Evolutionary conservation across 2,113 vertebrate genomes (phyloP).

Genomic region (Echinops telfairi): DNA sequence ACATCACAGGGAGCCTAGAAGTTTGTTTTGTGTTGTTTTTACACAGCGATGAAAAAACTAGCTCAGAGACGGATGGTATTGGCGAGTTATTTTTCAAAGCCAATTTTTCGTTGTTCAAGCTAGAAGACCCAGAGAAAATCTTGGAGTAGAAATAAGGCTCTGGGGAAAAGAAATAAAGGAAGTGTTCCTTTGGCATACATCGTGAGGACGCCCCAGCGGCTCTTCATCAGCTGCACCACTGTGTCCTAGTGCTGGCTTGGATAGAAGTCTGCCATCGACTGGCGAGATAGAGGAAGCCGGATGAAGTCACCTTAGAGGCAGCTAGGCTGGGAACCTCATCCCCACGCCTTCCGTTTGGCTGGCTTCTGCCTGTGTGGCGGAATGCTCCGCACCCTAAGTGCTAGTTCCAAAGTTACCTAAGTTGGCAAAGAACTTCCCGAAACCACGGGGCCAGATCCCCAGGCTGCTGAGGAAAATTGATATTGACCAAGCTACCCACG

Average conservation of each 20-base stretch:
- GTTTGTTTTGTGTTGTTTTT: too few relatives aligned
- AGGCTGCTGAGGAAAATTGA: not conserved
- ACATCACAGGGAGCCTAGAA: constrained; percentile 54
- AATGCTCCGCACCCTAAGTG: constrained; percentile 11
- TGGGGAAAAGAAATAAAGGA: constrained; percentile 71
- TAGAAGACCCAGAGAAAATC: constrained; percentile 59
- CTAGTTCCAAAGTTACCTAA: constrained; percentile 15
- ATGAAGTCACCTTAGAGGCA: constrained; percentile 17
- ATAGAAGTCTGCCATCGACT: constrained; percentile 46
- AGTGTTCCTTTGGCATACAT: constrained; percentile 62
- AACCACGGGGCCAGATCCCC: not conserved
- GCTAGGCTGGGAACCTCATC: constrained; percentile 12
- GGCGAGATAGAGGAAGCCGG: constrained; percentile 59
- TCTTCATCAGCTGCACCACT: constrained; percentile 70
- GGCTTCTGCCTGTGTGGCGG: constrained; percentile 9
- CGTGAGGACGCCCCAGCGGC: constrained; percentile 66
- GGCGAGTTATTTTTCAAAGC: constrained; percentile 69
- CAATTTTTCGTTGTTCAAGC: constrained; percentile 72
- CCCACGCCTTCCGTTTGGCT: constrained; percentile 29
- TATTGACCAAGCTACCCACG: not conserved
- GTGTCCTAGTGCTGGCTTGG: constrained; percentile 48
- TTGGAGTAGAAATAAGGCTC: constrained; percentile 66
- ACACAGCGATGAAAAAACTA: not conserved
- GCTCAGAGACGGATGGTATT: constrained; percentile 55
- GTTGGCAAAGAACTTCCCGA: constrained; percentile 53